Evolutionary conservation across 2,888 invertebrate genomes (phyloP).

Genomic region (Buathra laborator): DNA sequence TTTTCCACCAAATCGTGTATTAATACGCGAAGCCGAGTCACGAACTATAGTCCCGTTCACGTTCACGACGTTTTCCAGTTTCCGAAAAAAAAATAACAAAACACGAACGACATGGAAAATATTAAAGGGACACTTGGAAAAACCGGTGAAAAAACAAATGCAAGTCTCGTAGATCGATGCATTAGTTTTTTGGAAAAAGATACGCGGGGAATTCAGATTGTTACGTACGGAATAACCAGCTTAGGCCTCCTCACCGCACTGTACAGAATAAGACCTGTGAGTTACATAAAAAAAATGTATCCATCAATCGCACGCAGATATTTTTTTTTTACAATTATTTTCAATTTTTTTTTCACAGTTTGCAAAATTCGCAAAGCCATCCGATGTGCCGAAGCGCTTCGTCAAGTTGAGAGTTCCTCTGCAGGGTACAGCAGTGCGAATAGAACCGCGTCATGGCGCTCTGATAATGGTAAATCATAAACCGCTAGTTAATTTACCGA

Average conservation of each 20-base stretch:
- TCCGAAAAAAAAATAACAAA: neutral
- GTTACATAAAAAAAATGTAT: conserved; percentile 75
- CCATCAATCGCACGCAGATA: conserved; percentile 10
- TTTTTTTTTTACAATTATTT: conserved; percentile 24
- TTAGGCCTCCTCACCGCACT: conserved; percentile 87
- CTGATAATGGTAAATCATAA: conserved; percentile 87
- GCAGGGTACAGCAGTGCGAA: conserved; percentile 86
- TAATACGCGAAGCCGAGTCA: too few relatives aligned
- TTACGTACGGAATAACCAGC: conserved; percentile 87
- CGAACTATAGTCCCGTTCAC: too few relatives aligned
- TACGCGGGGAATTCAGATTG: conserved; percentile 85
- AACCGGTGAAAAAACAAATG: conserved; percentile 44
- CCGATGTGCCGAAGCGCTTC: conserved; percentile 87
- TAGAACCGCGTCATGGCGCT: conserved; percentile 86
- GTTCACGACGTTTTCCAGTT: neutral
- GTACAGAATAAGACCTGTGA: conserved; percentile 88
- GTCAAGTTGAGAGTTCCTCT: conserved; percentile 86
- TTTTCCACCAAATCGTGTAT: too few relatives aligned
- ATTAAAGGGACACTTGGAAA: neutral
- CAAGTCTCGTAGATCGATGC: conserved; percentile 73
- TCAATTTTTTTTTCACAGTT: conserved; percentile 84
- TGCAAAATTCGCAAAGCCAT: conserved; percentile 88
- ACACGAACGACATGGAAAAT: conserved; percentile 1
- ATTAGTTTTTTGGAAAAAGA: conserved; percentile 76
- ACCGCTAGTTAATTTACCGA: conserved; percentile 87